These are phyloP conservation scores for Bolborhynchus lineola DNA, from an alignment of 2,113 vertebrate genomes.

Conservation along the genomic window DNA sequence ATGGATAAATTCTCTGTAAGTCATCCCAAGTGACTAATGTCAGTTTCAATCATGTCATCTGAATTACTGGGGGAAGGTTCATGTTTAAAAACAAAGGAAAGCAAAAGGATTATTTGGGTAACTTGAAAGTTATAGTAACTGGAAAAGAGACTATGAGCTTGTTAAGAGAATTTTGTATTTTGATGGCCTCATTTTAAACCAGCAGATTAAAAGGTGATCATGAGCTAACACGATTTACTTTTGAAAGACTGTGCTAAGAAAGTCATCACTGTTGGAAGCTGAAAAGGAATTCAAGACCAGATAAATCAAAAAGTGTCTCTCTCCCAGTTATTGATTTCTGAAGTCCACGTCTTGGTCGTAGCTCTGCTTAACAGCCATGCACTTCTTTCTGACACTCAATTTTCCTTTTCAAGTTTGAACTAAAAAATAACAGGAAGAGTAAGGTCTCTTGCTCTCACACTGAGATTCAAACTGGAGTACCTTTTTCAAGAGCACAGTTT, in stretches of 20 bases:
- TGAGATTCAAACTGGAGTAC: neutral
- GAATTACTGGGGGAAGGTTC: conserved; percentile 11
- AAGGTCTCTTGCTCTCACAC: conserved; percentile 3
- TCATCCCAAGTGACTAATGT: conserved; percentile 28
- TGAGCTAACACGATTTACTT: neutral
- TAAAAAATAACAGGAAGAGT: conserved; percentile 30
- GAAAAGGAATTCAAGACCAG: neutral
- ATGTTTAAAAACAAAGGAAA: conserved; percentile 16
- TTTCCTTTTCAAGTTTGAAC: conserved; percentile 25
- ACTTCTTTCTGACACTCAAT: neutral
- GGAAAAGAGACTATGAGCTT: neutral
- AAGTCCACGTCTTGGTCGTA: neutral
- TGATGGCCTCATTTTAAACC: neutral
- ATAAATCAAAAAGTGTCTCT: neutral
- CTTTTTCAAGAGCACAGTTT: neutral
- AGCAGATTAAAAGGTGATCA: neutral
- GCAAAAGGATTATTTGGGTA: neutral
- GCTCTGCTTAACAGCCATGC: neutral
- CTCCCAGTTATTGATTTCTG: neutral
- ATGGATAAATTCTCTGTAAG: conserved; percentile 14
- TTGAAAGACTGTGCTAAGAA: neutral
- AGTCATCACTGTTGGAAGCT: neutral
- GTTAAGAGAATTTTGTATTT: neutral
- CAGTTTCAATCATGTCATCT: conserved; percentile 41
- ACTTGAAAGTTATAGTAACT: neutral